A percentile compares a stretch with the other conserved stretches of the same genome.
These are phyloP conservation scores for Melanotaenia boesemani DNA, from an alignment of 2,797 vertebrate species.

Conservation along the genomic window DNA sequence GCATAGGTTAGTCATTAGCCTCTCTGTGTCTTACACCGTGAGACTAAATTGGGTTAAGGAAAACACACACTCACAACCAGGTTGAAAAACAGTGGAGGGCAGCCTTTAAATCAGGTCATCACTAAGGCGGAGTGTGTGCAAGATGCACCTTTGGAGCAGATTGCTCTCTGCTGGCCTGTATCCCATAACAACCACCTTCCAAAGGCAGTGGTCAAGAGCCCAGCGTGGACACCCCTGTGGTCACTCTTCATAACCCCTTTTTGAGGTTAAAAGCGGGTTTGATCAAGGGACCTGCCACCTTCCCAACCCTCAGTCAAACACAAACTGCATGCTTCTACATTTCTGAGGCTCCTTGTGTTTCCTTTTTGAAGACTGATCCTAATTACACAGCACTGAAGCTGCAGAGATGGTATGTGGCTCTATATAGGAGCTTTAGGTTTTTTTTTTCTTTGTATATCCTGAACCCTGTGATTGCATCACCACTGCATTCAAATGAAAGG, in stretches of 20 bases:
- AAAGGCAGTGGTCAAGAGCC: slow-evolving; percentile 69
- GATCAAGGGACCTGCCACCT: slow-evolving; percentile 64
- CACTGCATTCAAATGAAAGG: slow-evolving; percentile 37
- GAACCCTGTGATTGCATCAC: slow-evolving; percentile 43
- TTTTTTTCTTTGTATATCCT: slow-evolving; percentile 16
- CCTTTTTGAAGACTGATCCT: slow-evolving; percentile 64
- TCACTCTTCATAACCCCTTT: slow-evolving; percentile 62
- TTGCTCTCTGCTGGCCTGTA: slow-evolving; percentile 57
- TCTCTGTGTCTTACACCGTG: slow-evolving; percentile 61
- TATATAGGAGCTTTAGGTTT: slow-evolving; percentile 13
- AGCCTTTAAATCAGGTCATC: slow-evolving; percentile 78
- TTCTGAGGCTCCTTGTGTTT: slow-evolving; percentile 43
- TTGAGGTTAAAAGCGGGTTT: slow-evolving; percentile 72
- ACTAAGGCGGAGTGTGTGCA: slow-evolving; percentile 50
- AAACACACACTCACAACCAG: slow-evolving; percentile 63
- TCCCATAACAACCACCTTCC: slow-evolving; percentile 73
- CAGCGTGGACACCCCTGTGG: slow-evolving; percentile 61
- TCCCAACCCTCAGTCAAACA: slow-evolving; percentile 48
- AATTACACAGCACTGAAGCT: slow-evolving; percentile 61
- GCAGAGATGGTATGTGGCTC: slow-evolving; percentile 31
- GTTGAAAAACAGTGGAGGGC: slow-evolving; percentile 70
- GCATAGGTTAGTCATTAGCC: slow-evolving; percentile 68
- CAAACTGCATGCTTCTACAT: slow-evolving; percentile 51
- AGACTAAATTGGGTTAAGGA: slow-evolving; percentile 76
- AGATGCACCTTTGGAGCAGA: slow-evolving; percentile 67